Base-by-base conservation (phyloP, 1,140 invertebrate species). In the Panagrolaimus sp. region DNA sequence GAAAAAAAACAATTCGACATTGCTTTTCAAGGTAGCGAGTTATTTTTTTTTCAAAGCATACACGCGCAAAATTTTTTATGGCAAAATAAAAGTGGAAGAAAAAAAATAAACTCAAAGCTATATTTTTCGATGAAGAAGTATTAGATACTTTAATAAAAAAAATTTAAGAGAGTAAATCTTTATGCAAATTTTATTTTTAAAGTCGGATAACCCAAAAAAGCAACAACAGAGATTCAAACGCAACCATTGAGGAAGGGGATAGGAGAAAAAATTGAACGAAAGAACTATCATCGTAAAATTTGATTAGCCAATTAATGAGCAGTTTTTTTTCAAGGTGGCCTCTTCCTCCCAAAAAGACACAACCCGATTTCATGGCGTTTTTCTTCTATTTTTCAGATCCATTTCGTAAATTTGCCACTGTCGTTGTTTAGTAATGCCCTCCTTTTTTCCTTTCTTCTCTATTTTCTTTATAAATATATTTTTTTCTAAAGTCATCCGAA, bases 291-390 rank as follows among this genome's bases (percentile, higher is more conserved):
- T 57, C 51, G 51, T 57, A 57, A 57, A 57, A 57, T 27, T 57
- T 57, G 51, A 57, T 57, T 57, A 57, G 51, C 51, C 51, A 20
- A 57, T 57, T 57, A 57, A 57, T 57, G 51, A 57, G 51, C 14
- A 20, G 27, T 57, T 38, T 38, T 38, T 38, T 57, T 57, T 57
- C 51, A 57, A 57, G 51, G 51, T 57, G 51, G 51, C 51, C 51
- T 16, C 27, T 20, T 57, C 20, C 51, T 20, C 20, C 51, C 20
- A 14, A 57, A 57, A 57, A 20, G 51, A 16, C 20, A 20, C 20
- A 57, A 57, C 51, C 31, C 31, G 31, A 27, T 11, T 27, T 20
- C 13, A 57, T 23, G 51, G 27, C 51, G 51, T 27, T 57, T 20
- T 57, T 57, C 20, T 27, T 57, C 20, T 13, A 27, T 20, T 20